phyloP scores from a whole-genome alignment of 2,113 vertebrate species.

The Cercocebus atys region DNA sequence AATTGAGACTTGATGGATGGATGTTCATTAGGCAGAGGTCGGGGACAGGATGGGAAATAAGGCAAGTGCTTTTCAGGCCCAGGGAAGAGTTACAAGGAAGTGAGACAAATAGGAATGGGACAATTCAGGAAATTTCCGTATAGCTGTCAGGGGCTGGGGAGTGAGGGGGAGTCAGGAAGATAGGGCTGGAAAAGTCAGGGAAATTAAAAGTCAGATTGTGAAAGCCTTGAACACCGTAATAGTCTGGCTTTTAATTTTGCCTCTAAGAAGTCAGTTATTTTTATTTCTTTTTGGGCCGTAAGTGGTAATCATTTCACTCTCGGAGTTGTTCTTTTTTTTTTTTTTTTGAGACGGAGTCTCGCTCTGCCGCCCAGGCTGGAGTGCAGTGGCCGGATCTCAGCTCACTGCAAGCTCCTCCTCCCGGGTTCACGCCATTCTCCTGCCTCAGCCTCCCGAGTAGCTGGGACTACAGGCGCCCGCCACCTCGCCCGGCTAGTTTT shows the following conservation, averaged over 20 bases:
- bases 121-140: background rate
- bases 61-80: background rate
- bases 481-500: too few species aligned
- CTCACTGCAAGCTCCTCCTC: too few species aligned
- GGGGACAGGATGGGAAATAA: background rate
- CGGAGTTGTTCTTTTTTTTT: background rate
- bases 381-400: too few species aligned
- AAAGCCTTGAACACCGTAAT: background rate
- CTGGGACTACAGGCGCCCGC: too few species aligned
- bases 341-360: too few species aligned
- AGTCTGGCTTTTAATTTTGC: background rate
- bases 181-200: background rate
- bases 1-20: background rate
- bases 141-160: background rate
- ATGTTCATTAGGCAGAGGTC: background rate
- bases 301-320: background rate
- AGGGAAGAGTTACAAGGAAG: background rate
- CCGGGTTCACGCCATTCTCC: too few species aligned
- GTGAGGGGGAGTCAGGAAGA: too few species aligned
- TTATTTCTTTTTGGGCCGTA: background rate
- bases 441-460: too few species aligned
- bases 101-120: background rate
- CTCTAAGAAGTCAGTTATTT: background rate
- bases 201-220: background rate
- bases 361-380: too few species aligned